These are phyloP conservation scores for Rhagonycha fulva DNA, from an alignment of 2,888 invertebrate species.

Conservation along the genomic window DNA sequence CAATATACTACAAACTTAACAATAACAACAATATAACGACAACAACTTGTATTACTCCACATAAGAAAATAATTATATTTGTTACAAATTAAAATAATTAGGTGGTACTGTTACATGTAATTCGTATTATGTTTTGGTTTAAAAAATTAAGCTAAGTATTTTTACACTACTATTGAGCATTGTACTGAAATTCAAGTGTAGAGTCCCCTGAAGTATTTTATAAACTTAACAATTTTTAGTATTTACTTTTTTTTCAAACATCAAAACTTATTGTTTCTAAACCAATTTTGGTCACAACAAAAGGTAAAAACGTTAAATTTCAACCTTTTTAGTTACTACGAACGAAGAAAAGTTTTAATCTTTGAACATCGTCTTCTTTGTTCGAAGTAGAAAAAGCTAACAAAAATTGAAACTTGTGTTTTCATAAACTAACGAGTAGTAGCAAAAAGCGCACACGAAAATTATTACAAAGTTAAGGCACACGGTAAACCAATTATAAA, in stretches of 20 bases:
- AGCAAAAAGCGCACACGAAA: conserved; percentile 17
- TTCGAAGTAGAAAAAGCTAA: conserved; percentile 2
- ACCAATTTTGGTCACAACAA: background rate
- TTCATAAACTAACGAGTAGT: conserved; percentile 2
- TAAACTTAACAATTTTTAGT: background rate
- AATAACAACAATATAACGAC: conserved; percentile 6
- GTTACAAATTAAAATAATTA: background rate
- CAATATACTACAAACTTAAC: conserved; percentile 23
- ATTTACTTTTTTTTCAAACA: background rate
- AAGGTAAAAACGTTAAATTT: conserved; percentile 6
- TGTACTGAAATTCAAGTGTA: conserved; percentile 30
- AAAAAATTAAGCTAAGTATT: background rate
- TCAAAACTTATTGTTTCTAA: background rate
- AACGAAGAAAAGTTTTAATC: conserved; percentile 8
- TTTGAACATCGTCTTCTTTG: conserved; percentile 3
- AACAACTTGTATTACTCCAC: conserved; percentile 1
- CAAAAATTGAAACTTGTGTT: conserved; percentile 18
- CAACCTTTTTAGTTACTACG: conserved; percentile 3
- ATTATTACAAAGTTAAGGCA: conserved; percentile 20
- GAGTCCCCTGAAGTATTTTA: conserved; percentile 16
- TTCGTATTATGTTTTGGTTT: background rate
- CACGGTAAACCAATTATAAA: conserved; percentile 20
- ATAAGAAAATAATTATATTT: too few species aligned
- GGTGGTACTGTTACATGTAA: background rate
- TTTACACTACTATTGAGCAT: conserved; percentile 1